These are phyloP conservation scores for Drosophila flavopinicola DNA, from an alignment of 2,888 invertebrate species.

Conservation along the genomic window DNA sequence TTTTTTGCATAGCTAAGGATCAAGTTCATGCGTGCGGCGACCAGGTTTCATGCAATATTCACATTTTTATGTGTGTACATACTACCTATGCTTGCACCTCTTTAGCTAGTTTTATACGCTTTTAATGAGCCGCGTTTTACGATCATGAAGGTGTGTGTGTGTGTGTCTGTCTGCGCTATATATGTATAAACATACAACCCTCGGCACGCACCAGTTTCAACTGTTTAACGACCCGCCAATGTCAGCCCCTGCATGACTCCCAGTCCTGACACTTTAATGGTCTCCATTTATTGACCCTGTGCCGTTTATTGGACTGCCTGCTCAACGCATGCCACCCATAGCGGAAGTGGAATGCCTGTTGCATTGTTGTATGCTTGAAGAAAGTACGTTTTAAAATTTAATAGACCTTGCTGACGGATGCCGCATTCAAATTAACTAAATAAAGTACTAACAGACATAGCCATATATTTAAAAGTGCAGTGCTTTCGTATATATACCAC, in stretches of 20 bases:
- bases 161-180: slow-evolving; percentile 35
- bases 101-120: slow-evolving; percentile 45
- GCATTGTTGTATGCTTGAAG: slow-evolving; percentile 8
- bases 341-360: slow-evolving; percentile 34
- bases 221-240: slow-evolving; percentile 67
- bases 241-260: slow-evolving; percentile 52
- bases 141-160: slow-evolving; percentile 52
- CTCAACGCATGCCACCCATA: slow-evolving; percentile 60
- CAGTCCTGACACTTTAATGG: slow-evolving; percentile 56
- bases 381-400: slow-evolving; percentile 34
- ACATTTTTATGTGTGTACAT: slow-evolving; percentile 3
- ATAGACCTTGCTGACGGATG: slow-evolving; percentile 47
- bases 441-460: not conserved
- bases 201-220: slow-evolving; percentile 57
- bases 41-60: slow-evolving; percentile 27
- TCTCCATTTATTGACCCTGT: slow-evolving; percentile 49
- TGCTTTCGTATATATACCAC: not conserved
- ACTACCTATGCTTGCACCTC: slow-evolving; percentile 44
- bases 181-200: slow-evolving; percentile 69
- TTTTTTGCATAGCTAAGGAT: slow-evolving; percentile 27
- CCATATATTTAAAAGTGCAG: slow-evolving; percentile 3
- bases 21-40: slow-evolving; percentile 49
- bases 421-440: slow-evolving; percentile 18
- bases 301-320: slow-evolving; percentile 37
- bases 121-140: slow-evolving; percentile 68